phyloP scores from a whole-genome alignment of 1,140 invertebrate species.

The Mycetomoellerius zeteki region DNA sequence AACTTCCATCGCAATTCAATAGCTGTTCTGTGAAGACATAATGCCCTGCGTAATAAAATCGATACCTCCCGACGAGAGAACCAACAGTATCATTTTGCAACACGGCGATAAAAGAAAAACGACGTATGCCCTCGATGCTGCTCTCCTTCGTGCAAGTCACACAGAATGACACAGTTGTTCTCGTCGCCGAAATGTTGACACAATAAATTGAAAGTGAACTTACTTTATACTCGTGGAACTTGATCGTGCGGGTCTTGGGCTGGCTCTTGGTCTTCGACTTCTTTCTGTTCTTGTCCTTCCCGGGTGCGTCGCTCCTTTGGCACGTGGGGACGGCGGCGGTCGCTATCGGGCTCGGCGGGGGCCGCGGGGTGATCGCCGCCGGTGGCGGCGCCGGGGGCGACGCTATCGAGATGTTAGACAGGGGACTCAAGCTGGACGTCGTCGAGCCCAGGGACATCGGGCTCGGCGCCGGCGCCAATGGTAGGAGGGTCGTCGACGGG shows the following conservation, averaged over 20 bases:
- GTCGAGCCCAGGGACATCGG: conserved; percentile 89
- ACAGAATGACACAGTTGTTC: conserved; percentile 57
- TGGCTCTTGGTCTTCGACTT: conserved; percentile 96
- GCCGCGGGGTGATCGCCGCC: conserved; percentile 87
- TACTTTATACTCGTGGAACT: conserved; percentile 99
- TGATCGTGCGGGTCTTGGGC: conserved; percentile 96
- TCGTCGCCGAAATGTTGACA: conserved; percentile 56
- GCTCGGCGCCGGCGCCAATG: conserved; percentile 88
- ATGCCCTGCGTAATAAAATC: conserved; percentile 47
- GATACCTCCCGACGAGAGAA: conserved; percentile 47
- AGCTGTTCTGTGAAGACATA: conserved; percentile 34
- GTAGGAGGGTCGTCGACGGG: conserved; percentile 84
- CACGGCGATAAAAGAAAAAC: conserved; percentile 25
- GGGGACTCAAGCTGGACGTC: conserved; percentile 91
- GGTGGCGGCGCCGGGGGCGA: conserved; percentile 87
- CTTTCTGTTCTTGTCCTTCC: conserved; percentile 95
- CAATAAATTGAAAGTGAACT: conserved; percentile 66
- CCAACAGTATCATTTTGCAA: conserved; percentile 52
- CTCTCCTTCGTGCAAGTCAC: conserved; percentile 55
- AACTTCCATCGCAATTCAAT: conserved; percentile 23
- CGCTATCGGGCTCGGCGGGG: conserved; percentile 87
- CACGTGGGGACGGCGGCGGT: conserved; percentile 69
- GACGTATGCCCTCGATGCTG: background rate
- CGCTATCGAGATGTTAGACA: conserved; percentile 89
- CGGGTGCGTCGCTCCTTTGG: conserved; percentile 89